phyloP scores from a whole-genome alignment of 37 sponge, comb jelly and placozoan genomes.

The Halisarca cf. caerulea region DNA sequence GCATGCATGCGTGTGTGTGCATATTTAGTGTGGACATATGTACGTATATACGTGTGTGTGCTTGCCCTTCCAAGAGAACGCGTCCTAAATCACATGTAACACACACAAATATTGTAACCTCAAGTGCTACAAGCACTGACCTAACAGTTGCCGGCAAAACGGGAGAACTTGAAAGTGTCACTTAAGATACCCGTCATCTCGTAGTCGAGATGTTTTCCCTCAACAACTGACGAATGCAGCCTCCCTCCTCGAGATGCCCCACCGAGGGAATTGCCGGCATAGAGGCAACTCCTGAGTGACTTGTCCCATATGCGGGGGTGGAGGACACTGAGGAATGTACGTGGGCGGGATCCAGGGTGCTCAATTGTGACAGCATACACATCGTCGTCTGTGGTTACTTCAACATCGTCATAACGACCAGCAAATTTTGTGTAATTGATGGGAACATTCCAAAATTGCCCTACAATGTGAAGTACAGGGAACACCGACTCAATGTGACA shows the following conservation, averaged over 20 bases:
- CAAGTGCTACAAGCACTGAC: too few relatives aligned
- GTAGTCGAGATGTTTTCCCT: neutral
- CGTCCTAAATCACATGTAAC: too few relatives aligned
- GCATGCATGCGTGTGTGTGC: too few relatives aligned
- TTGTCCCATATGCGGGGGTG: slow-evolving; percentile 32
- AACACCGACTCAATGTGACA: too few relatives aligned
- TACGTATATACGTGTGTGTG: too few relatives aligned
- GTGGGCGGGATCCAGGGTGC: neutral
- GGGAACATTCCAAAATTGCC: slow-evolving; percentile 17
- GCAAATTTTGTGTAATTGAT: neutral
- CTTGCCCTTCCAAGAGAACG: too few relatives aligned
- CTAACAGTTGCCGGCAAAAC: too few relatives aligned
- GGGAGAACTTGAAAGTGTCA: too few relatives aligned
- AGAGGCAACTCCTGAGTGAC: slow-evolving; percentile 17
- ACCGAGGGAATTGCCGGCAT: slow-evolving; percentile 50
- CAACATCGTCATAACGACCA: neutral
- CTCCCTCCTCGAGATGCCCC: slow-evolving; percentile 28
- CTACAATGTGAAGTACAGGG: neutral
- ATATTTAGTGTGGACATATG: too few relatives aligned
- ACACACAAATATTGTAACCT: too few relatives aligned
- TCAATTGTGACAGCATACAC: neutral
- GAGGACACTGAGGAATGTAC: slow-evolving; percentile 17
- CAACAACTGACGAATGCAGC: neutral
- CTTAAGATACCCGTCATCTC: too few relatives aligned
- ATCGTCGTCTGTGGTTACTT: neutral